Percentiles rank a stretch among this genome's conserved stretches.
Conservation (phyloP, 2,888 invertebrate genomes). For the Timandra comae region DNA sequence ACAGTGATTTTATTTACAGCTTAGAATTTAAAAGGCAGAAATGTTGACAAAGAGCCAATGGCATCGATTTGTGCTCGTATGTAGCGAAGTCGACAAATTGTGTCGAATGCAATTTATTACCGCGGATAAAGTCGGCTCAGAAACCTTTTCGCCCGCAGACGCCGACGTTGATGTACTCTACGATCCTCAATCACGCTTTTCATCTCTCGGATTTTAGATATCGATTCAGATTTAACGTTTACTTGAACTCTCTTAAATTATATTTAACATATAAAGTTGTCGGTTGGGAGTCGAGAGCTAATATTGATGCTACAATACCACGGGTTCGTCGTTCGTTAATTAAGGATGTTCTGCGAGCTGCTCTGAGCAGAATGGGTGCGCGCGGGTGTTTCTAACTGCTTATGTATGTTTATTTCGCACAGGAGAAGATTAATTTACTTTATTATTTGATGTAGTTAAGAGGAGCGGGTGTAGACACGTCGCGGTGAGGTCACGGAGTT, state of each 20-base stretch:
- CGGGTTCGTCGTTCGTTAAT: constrained; percentile 20
- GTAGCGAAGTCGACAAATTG: constrained; percentile 34
- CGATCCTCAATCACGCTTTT: constrained; percentile 32
- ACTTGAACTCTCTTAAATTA: constrained; percentile 11
- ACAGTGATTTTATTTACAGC: constrained; percentile 8
- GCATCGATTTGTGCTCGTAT: constrained; percentile 17
- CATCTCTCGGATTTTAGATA: constrained; percentile 13
- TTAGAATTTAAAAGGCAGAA: constrained; percentile 6
- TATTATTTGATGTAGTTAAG: constrained; percentile 24
- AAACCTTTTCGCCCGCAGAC: constrained; percentile 21
- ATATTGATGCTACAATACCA: constrained; percentile 14
- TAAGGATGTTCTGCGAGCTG: constrained; percentile 16
- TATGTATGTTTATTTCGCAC: constrained; percentile 31
- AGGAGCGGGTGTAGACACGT: constrained; percentile 14
- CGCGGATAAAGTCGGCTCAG: constrained; percentile 29
- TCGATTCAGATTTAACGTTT: constrained; percentile 25
- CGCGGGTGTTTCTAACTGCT: constrained; percentile 23
- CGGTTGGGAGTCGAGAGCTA: constrained; percentile 9
- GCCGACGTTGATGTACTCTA: constrained; percentile 30
- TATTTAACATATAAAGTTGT: constrained; percentile 6
- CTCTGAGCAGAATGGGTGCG: constrained; percentile 3
- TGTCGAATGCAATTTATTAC: constrained; percentile 41
- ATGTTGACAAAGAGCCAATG: constrained; percentile 17
- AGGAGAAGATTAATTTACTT: constrained; percentile 33
- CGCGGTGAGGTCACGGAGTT: constrained; percentile 41